A percentile compares a stretch with the other conserved stretches of the same genome.
These are phyloP conservation scores for Propithecus deckenii DNA, from an alignment of 2,797 vertebrate genomes.

Conservation along the genomic window DNA sequence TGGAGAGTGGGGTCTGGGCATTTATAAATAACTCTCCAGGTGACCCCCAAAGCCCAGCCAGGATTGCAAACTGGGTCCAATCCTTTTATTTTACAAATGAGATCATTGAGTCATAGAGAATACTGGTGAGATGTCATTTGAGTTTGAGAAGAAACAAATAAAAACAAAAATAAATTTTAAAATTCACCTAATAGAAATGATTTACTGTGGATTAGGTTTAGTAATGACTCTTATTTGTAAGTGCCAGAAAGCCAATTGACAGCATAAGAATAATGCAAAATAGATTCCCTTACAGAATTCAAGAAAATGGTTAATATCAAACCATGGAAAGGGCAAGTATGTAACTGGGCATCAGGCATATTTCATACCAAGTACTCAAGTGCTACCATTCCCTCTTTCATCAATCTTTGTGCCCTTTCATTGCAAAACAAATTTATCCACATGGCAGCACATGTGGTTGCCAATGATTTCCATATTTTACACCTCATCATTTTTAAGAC, in stretches of 20 bases:
- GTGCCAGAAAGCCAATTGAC: neutral
- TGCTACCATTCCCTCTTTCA: neutral
- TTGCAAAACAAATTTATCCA: neutral
- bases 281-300: neutral
- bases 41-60: neutral
- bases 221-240: neutral
- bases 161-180: neutral
- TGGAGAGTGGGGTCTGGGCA: neutral
- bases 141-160: neutral
- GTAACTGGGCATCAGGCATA: neutral
- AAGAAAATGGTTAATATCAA: neutral
- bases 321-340: neutral
- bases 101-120: neutral
- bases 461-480: conserved; percentile 31
- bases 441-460: neutral
- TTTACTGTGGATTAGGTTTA: neutral
- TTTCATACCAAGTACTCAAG: neutral
- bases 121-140: conserved; percentile 16
- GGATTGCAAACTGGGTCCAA: neutral
- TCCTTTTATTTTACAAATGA: neutral
- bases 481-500: conserved; percentile 30
- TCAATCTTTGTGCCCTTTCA: neutral
- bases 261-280: neutral
- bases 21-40: neutral
- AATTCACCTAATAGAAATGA: neutral